Evolutionary conservation across 2,113 vertebrate genomes (phyloP), one percentile per base, ranked within the genome.

Genomic region (Apus apus): DNA sequence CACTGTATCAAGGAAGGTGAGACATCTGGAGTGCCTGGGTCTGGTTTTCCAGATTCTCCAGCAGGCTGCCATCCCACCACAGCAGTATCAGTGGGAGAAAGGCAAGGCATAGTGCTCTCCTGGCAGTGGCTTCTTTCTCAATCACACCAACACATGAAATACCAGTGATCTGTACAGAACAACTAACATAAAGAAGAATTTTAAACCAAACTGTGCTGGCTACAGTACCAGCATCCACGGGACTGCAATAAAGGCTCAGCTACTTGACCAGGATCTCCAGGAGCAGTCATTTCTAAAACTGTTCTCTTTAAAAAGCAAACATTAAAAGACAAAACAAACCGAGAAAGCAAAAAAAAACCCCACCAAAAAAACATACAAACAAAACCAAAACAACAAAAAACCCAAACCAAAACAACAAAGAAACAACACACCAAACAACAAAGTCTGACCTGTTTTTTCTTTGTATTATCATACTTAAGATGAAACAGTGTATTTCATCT

Each of bases 51-150:
- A 26, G 13, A 13, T 36, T 74, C 46, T 75, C n/a, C 61, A 29
- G 34, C 27, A 67, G 46, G 40, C 15, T 84, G 50, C 62, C 18
- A 51, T 11, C 30, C 32, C 57, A 64, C 34, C 2, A 36, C 13
- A 73, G 27, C 25, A 20, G 38, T 0, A 0, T 29, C 64, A 3
- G 1, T 4, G 17, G 27, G 18, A 90, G 5, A 20, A 61, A 70
- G 11, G 38, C 7, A 5, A 89, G 34, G n/a, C 11, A 74, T 1
- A 29, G 20, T 3, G 29, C 9, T 73, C 32, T 68, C 32, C 68
- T n/a, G 38, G 25, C 45, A 60, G 58, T 3, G 17, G 30, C 17
- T 78, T 61, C 20, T 70, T 68, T 32, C 36, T 50, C 34, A 17
- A 50, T 34, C 66, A 40, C 30, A 46, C 40, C 51, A 16, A 32